Conservation (phyloP, 1,140 invertebrate genomes). For the Chionoecetes opilio region DNA sequence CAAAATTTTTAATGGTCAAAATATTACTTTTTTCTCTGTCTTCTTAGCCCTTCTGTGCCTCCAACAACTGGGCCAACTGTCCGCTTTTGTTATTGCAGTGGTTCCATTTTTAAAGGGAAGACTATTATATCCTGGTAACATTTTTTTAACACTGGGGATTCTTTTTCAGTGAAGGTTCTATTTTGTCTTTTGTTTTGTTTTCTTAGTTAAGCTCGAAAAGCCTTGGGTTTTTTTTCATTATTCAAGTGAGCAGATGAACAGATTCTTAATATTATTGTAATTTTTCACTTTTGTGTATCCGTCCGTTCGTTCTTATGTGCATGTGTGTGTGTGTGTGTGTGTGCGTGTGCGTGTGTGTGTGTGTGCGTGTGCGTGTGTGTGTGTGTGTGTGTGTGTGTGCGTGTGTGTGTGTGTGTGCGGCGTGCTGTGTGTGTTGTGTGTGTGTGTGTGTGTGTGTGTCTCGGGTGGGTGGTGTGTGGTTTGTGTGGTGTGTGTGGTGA, state of each 20-base stretch:
- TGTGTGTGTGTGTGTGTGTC: not conserved
- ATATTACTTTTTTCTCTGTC: no score
- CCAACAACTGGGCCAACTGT: not conserved
- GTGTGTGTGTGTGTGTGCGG: not conserved
- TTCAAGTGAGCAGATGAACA: not conserved
- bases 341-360: constrained; percentile 43
- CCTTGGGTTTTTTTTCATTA: not conserved
- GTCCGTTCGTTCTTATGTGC: no score
- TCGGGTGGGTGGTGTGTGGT: no score
- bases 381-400: not conserved
- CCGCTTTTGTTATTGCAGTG: constrained; percentile 5
- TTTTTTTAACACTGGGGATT: not conserved
- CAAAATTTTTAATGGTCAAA: no score
- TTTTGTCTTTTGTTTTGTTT: not conserved
- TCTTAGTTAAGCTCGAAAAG: not conserved
- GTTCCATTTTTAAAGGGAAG: not conserved
- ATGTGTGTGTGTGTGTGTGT: constrained; percentile 10
- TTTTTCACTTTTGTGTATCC: no score
- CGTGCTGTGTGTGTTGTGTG: constrained; percentile 43
- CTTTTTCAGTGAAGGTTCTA: not conserved
- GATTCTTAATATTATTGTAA: not conserved
- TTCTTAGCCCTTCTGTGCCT: not conserved
- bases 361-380: not conserved
- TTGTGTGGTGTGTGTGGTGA: constrained; percentile 35
- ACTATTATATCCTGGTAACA: not conserved